Evolutionary conservation across 2,888 invertebrate genomes (phyloP).

Genomic region (Slavum lentiscoides): DNA sequence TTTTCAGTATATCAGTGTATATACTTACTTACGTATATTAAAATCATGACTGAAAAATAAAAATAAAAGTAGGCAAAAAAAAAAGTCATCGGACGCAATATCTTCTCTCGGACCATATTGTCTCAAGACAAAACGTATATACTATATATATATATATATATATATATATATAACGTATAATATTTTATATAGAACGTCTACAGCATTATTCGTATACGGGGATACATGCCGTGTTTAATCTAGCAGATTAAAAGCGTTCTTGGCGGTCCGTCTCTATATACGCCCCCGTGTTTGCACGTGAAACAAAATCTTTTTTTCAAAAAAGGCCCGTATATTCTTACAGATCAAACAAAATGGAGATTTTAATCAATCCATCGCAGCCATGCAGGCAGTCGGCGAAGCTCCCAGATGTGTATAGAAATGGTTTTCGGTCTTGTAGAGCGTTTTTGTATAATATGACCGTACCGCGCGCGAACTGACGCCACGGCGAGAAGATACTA

Average conservation of each 20-base stretch:
- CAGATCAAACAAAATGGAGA: conserved; percentile 45
- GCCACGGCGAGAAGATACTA: not conserved
- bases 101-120: too few relatives aligned
- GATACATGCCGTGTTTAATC: conserved; percentile 13
- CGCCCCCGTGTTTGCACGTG: conserved; percentile 18
- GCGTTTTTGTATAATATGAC: not conserved
- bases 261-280: not conserved
- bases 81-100: too few relatives aligned
- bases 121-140: too few relatives aligned
- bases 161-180: not conserved
- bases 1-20: too few relatives aligned
- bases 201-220: not conserved
- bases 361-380: conserved; percentile 34
- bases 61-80: too few relatives aligned
- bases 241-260: conserved; percentile 23
- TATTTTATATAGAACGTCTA: not conserved
- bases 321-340: conserved; percentile 35
- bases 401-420: not conserved
- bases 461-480: too few relatives aligned
- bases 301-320: conserved; percentile 30
- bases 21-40: too few relatives aligned
- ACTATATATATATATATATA: too few relatives aligned
- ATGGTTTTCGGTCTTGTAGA: not conserved
- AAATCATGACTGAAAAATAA: too few relatives aligned
- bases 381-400: not conserved